Percentiles rank a stretch among this genome's conserved stretches.
These are phyloP conservation scores for Porites lobata DNA, from an alignment of 92 coral and sea anemone species.

Conservation along the genomic window DNA sequence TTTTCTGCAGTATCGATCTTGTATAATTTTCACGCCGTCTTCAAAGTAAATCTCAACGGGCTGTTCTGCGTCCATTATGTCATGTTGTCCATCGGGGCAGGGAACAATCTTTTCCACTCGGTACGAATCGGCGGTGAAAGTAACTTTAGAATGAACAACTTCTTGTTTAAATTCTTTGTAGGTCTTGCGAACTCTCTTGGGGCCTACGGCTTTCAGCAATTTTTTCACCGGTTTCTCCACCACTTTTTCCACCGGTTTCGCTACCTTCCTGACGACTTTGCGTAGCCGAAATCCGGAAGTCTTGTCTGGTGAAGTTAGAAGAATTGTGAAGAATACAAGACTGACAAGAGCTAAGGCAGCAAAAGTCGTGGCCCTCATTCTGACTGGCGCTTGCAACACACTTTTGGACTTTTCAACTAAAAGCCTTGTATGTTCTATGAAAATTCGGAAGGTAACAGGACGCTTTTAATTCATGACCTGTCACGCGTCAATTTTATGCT, in stretches of 20 bases:
- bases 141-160: constrained; percentile 62
- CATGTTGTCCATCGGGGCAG: constrained; percentile 73
- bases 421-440: no score
- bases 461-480: no score
- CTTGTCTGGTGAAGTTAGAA: constrained; percentile 31
- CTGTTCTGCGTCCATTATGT: no score
- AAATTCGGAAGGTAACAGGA: no score
- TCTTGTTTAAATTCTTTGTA: constrained; percentile 69
- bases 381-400: not conserved
- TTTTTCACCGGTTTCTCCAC: constrained; percentile 64
- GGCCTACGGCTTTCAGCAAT: constrained; percentile 64
- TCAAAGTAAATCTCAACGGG: no score
- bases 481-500: no score
- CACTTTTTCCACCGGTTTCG: constrained; percentile 68
- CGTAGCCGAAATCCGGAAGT: constrained; percentile 35
- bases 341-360: not conserved
- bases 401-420: no score
- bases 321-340: not conserved
- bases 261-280: constrained; percentile 34
- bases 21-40: no score
- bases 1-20: no score
- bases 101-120: constrained; percentile 74
- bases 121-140: constrained; percentile 73
- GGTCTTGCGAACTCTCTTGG: constrained; percentile 68
- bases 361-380: not conserved